Base-by-base conservation (phyloP, 2,113 vertebrate species). In the Atherinomorus stipes region DNA sequence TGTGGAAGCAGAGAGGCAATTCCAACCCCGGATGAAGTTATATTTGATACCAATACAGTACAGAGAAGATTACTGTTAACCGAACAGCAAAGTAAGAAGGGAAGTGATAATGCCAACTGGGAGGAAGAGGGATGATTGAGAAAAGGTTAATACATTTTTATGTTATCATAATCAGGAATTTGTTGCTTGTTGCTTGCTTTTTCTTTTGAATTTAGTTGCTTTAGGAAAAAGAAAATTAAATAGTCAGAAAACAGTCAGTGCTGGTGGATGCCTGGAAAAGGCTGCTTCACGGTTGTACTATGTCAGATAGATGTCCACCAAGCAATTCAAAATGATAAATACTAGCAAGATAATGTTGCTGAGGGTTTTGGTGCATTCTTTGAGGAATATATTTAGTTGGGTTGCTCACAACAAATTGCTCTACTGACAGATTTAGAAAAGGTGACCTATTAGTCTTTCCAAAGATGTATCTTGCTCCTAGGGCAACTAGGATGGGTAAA, bases 71-170 rank as follows among this genome's bases (percentile, higher is more conserved):
- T 56, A 50, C 44, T 38, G 47, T 68, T 63, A 44, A 76, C 2
- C 16, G 70, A 76, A 71, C 22, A 11, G 38, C 50, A 68, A 67
- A 63, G 11, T n/a, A 47, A 64, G 9, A 11, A 11, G 4, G 31
- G 21, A 62, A 50, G 64, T 38, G 69, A 78, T 85, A 80, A 88
- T 87, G 76, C 78, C 59, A 61, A 72, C 50, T 44, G 59, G 53
- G 58, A 74, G 40, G 40, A 23, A 67, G 67, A 58, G 26, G 11
- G 51, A 56, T 21, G 59, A 73, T 57, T 21, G 49, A 81, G 59
- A 51, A 69, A 70, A 68, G 56, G 31, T 80, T 85, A 40, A 72
- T 76, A 49, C 66, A 66, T 76, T 81, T 80, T 83, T 76, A 81
- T 86, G 71, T 62, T 28, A 64, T 73, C 74, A 72, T 62, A 57